These are phyloP conservation scores for Ptychobarbus kaznakovi DNA, from an alignment of 2,797 vertebrate species.

Conservation along the genomic window DNA sequence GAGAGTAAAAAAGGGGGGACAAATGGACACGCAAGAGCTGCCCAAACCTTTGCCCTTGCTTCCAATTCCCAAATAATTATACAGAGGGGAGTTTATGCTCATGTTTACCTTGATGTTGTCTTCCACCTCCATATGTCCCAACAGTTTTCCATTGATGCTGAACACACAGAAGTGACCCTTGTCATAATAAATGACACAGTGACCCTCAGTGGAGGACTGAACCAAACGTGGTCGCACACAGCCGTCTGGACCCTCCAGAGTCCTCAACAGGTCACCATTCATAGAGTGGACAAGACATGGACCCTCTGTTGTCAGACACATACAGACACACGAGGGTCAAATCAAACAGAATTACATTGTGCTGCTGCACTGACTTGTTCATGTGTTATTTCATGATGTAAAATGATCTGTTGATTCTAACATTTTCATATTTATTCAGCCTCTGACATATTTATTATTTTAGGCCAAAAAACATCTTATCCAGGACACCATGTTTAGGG, in stretches of 20 bases:
- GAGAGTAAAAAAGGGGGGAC: slow-evolving; percentile 15
- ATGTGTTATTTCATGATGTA: neutral
- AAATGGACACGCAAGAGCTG: neutral
- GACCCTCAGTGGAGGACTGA: slow-evolving; percentile 92
- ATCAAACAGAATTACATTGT: neutral
- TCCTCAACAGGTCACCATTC: slow-evolving; percentile 96
- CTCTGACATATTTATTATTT: neutral
- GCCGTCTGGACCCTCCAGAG: slow-evolving; percentile 85
- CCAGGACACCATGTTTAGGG: neutral
- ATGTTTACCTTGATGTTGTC: slow-evolving; percentile 87
- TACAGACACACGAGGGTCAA: neutral
- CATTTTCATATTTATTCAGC: neutral
- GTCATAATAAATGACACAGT: slow-evolving; percentile 94
- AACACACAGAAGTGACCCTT: slow-evolving; percentile 92
- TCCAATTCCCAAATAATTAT: neutral
- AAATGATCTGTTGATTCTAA: neutral
- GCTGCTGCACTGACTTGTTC: neutral
- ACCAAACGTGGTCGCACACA: slow-evolving; percentile 89
- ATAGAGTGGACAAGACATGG: slow-evolving; percentile 99
- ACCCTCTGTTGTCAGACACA: slow-evolving; percentile 81
- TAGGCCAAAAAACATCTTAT: slow-evolving; percentile 4
- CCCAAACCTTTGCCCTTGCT: neutral
- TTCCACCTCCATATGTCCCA: slow-evolving; percentile 87
- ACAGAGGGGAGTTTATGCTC: slow-evolving; percentile 48
- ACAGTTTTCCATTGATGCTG: slow-evolving; percentile 93